These are phyloP conservation scores for Colostygia pectinataria DNA, from an alignment of 2,888 invertebrate species.

Conservation along the genomic window DNA sequence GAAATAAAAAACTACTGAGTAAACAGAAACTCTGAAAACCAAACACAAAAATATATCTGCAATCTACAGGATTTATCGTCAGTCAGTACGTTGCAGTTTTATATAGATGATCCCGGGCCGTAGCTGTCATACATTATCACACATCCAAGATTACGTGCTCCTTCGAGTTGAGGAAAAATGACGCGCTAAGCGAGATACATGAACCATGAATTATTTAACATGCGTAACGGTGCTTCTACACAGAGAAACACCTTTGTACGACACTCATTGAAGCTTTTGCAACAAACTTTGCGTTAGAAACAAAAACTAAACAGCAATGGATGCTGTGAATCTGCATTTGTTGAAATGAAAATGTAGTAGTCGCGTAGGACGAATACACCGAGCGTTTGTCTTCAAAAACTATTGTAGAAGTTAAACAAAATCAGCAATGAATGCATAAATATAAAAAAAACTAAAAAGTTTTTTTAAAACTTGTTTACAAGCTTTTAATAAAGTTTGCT, in stretches of 20 bases:
- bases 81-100: not conserved
- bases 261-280: not conserved
- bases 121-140: constrained; percentile 22
- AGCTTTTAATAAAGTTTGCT: too few relatives aligned
- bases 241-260: not conserved
- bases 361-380: not conserved
- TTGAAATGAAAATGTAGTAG: not conserved
- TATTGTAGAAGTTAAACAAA: not conserved
- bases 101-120: constrained; percentile 5
- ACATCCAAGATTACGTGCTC: constrained; percentile 20
- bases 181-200: constrained; percentile 38
- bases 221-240: constrained; percentile 26
- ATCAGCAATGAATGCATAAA: too few relatives aligned
- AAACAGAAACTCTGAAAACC: too few relatives aligned
- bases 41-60: too few relatives aligned
- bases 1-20: too few relatives aligned
- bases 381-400: not conserved
- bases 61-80: not conserved
- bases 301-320: not conserved
- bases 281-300: not conserved
- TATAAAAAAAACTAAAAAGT: too few relatives aligned
- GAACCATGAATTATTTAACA: constrained; percentile 39
- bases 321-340: not conserved
- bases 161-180: constrained; percentile 32
- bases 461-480: too few relatives aligned